Evolutionary conservation across 1,140 invertebrate genomes (phyloP), one percentile per base, ranked within the genome.

Genomic region (Sycophila sp.): DNA sequence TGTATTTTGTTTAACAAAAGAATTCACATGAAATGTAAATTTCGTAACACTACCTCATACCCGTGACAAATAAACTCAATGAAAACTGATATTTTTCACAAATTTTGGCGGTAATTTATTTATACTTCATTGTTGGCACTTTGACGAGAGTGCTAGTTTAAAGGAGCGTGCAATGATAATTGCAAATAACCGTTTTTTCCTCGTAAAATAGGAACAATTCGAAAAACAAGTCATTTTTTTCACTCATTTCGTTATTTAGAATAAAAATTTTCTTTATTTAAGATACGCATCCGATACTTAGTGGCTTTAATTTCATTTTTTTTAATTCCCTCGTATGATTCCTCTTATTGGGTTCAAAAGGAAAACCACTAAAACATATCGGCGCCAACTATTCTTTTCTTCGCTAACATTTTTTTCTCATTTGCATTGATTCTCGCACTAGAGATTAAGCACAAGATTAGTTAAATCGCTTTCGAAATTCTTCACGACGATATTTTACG

Each of bases 41-140:
- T 47, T 47, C 42, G 38, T 40, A 22, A 22, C 42, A 22, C 42
- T 42, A 62, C 15, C 40, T 24, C 42, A 11, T 62, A 62, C 24
- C 28, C 22, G 22, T 45, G 10, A 60, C 22, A 28, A 15, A 30
- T 45, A 17, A 45, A 60, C 42, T 32, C 4, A n/a, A n/a, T n/a
- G 40, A 45, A 24, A 47, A n/a, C n/a, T 11, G 22, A 30, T 13
- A 34, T 26, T 60, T 28, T 28, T 1, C 22, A 11, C 13, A 24
- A 51, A n/a, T 26, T 64, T 64, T 51, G 45, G 60, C 60, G 38
- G 32, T n/a, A 64, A 64, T 51, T n/a, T 40, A 40, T 59, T 40
- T 56, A 1, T 38, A 26, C 36, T 64, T 17, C 15, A 19, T 38
- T 59, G 38, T 63, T 63, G 59, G 60, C 32, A 64, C 60, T 36